Evolutionary conservation across 1,140 invertebrate genomes (phyloP), one percentile per base, ranked within the genome.

Genomic region (Drosophila virilis): DNA sequence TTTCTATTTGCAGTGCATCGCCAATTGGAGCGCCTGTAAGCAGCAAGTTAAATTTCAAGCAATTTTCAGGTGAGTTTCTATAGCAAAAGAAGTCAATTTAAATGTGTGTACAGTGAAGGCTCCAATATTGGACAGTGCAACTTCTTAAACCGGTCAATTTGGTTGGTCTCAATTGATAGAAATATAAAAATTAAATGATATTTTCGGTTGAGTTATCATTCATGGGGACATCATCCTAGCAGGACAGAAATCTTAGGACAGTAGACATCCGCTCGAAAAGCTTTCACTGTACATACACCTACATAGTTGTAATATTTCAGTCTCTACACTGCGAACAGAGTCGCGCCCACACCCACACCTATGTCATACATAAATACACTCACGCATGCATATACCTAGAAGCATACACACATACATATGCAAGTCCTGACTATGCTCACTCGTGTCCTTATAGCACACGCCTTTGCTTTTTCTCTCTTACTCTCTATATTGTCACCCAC

Each of bases 241-340:
- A 28, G 22, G 22, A 28, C 4, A 4, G 22, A 5, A 28, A 28
- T 28, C 22, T 4, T 5, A 5, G 4, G 22, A 28, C 35, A 37
- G 9, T 37, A 37, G 8, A 8, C 15, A 43, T 43, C 4, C n/a
- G 42, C 35, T 54, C 46, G 6, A 32, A 9, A 5, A 37, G 37
- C 32, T 38, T 42, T 40, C 12, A n/a, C n/a, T 13, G 32, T 62
- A 32, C 28, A 22, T 17, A 22, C 28, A 57, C 22, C n/a, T n/a
- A 32, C 45, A 12, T 7, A 51, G 40, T 17, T 66, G 70, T 70
- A 74, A 40, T 37, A 66, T 73, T 78, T 78, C 38, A 46, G 80
- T 84, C 68, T 84, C 73, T 84, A 84, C 64, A 84, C 80, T 61
- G 77, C 80, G 43, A 72, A 40, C 33, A 40, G 33, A 65, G 66